A percentile compares a stretch with the other conserved stretches of the same genome.
These are phyloP conservation scores for Meloidogyne hapla DNA, from an alignment of 1,140 invertebrate genomes.

Conservation along the genomic window DNA sequence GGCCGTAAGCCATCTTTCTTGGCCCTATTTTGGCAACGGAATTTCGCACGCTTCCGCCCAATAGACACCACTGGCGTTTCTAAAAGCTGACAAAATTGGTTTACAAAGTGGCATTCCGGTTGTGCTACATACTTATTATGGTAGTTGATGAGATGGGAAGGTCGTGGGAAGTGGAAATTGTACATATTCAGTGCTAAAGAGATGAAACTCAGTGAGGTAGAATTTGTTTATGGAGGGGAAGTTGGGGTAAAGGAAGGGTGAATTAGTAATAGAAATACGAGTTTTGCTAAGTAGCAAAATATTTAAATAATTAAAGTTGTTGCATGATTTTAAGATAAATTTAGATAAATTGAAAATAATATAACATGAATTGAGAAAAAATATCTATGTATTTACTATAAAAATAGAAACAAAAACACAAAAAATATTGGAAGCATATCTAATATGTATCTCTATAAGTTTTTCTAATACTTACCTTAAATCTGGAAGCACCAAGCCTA, in stretches of 20 bases:
- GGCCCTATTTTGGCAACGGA: constrained; percentile 2
- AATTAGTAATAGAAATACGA: background rate
- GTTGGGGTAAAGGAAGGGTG: background rate
- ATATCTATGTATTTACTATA: no score
- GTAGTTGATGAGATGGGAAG: background rate
- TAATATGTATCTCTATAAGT: no score
- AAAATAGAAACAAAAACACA: no score
- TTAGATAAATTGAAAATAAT: no score
- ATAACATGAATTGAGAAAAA: no score
- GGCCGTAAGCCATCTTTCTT: background rate
- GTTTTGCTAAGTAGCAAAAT: background rate
- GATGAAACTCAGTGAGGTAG: background rate
- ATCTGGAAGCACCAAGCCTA: background rate
- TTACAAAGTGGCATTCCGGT: background rate
- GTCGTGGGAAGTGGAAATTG: background rate
- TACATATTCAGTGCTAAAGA: background rate
- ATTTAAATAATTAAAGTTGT: no score
- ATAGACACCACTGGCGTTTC: background rate
- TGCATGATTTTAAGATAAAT: no score
- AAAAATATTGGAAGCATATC: no score
- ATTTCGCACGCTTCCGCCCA: background rate
- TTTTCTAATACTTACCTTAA: background rate
- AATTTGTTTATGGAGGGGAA: background rate
- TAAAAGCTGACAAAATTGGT: background rate
- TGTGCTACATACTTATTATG: background rate